These are phyloP conservation scores for Atethmia centrago DNA, from an alignment of 2,888 invertebrate genomes.

Conservation along the genomic window DNA sequence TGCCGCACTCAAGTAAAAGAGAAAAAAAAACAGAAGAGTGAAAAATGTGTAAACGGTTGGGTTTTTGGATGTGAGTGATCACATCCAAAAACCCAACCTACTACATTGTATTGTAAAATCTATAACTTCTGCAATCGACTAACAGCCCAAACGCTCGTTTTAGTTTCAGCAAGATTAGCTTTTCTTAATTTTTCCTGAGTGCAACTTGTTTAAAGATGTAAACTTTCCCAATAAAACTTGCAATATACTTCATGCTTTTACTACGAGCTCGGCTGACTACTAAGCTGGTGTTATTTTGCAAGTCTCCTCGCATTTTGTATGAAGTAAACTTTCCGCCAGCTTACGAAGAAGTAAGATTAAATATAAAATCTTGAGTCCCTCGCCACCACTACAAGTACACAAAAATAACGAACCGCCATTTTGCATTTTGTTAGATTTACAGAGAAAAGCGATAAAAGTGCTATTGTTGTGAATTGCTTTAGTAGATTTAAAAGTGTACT, in stretches of 20 bases:
- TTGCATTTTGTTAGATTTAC: conserved; percentile 20
- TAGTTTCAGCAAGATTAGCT: not conserved
- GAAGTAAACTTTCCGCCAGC: conserved; percentile 12
- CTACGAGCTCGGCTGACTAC: not conserved
- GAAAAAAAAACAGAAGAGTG: not conserved
- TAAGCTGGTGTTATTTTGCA: conserved; percentile 1
- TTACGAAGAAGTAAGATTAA: conserved; percentile 29
- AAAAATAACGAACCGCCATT: conserved; percentile 33
- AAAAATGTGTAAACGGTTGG: not conserved
- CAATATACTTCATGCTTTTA: not conserved
- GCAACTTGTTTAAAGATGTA: conserved; percentile 2
- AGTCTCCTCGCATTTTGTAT: conserved; percentile 8
- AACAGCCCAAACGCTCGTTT: not conserved
- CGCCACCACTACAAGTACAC: conserved; percentile 29
- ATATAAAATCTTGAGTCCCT: conserved; percentile 37
- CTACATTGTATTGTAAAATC: not conserved
- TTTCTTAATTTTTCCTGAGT: not conserved
- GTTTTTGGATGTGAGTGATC: not conserved
- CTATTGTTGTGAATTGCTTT: not conserved
- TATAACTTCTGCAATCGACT: not conserved
- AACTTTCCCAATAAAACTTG: conserved; percentile 29
- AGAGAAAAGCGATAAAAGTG: conserved; percentile 2
- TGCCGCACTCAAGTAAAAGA: not conserved
- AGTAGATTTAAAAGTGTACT: not conserved
- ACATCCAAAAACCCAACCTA: no score